A percentile compares a stretch with the other conserved stretches of the same genome.
phyloP scores from a whole-genome alignment of 2,888 invertebrate genomes.

The Piscicola geometra region DNA sequence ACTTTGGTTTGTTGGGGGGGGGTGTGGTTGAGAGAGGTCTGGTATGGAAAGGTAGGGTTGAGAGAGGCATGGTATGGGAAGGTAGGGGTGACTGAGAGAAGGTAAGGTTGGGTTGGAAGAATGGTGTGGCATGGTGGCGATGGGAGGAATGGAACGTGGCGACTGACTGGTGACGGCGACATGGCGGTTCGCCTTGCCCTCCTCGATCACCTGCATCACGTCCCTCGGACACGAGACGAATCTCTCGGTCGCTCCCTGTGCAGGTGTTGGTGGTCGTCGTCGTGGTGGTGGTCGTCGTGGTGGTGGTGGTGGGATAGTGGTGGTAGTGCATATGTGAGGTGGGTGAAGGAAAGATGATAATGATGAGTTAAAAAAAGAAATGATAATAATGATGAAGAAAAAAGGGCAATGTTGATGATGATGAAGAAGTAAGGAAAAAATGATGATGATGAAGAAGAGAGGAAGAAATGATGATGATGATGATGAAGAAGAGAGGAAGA shows the following conservation, averaged over 20 bases:
- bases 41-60: too few relatives aligned
- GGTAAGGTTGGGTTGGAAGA: too few relatives aligned
- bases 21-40: too few relatives aligned
- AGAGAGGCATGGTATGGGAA: too few relatives aligned
- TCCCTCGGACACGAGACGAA: conserved; percentile 99
- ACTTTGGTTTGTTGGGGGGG: too few relatives aligned
- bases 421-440: neutral
- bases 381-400: neutral
- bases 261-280: neutral
- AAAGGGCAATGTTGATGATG: neutral
- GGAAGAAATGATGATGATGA: neutral
- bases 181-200: conserved; percentile 97
- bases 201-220: conserved; percentile 97
- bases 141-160: neutral
- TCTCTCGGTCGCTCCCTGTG: conserved; percentile 84
- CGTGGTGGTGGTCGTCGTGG: neutral
- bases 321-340: neutral
- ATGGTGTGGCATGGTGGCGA: too few relatives aligned
- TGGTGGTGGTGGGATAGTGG: neutral
- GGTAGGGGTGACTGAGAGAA: too few relatives aligned
- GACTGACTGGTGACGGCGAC: conserved; percentile 96
- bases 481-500: neutral
- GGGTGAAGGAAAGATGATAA: neutral
- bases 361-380: neutral
- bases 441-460: neutral